Conservation (phyloP, 2,888 invertebrate genomes). For the Charanyca ferruginea region DNA sequence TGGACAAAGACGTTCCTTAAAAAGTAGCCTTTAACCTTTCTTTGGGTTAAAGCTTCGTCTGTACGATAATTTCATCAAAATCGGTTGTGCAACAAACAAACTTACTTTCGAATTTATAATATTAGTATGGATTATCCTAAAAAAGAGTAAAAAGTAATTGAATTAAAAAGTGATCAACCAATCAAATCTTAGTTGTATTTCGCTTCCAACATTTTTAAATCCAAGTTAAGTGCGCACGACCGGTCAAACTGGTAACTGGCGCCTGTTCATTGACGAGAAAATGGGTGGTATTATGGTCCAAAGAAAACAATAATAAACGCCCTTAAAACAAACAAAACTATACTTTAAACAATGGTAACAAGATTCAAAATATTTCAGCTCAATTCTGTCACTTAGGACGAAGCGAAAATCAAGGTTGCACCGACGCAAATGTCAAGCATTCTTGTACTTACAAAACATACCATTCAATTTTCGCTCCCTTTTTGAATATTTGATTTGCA, state of each 20-base stretch:
- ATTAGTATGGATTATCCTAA: no score
- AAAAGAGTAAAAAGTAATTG: no score
- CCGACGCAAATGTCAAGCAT: slow-evolving; percentile 73
- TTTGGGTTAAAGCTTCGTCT: no score
- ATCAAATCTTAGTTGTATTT: background rate
- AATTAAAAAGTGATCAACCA: background rate
- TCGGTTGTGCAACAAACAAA: no score
- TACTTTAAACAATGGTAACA: rapidly evolving
- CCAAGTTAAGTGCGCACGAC: slow-evolving; percentile 59
- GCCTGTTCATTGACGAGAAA: slow-evolving; percentile 80
- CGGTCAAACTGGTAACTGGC: slow-evolving; percentile 77
- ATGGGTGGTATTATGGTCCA: slow-evolving; percentile 69
- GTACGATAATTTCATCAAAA: no score
- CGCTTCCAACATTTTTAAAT: slow-evolving; percentile 51
- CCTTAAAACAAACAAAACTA: slow-evolving; percentile 30
- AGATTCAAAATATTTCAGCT: slow-evolving; percentile 18
- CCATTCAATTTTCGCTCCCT: slow-evolving; percentile 71
- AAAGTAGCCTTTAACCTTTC: no score
- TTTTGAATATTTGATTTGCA: slow-evolving; percentile 50
- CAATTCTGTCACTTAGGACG: slow-evolving; percentile 22
- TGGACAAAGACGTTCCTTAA: no score
- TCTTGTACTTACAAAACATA: slow-evolving; percentile 66
- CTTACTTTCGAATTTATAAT: no score
- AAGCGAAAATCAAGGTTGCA: slow-evolving; percentile 23
- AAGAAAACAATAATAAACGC: slow-evolving; percentile 70